Conservation (phyloP, 2,113 vertebrate species). For the Natator depressus region DNA sequence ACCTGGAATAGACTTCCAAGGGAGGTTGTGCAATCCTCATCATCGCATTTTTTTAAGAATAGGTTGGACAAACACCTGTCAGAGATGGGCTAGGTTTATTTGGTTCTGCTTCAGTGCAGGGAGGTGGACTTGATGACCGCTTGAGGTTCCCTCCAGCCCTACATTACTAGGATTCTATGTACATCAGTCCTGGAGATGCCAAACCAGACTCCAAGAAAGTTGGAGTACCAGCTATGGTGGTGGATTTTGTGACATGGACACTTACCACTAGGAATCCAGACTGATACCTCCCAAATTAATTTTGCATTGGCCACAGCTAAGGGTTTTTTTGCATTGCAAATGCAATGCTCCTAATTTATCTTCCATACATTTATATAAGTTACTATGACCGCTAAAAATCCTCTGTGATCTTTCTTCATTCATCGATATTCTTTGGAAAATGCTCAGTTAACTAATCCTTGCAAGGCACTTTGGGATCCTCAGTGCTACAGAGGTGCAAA, state of each 20-base stretch:
- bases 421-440: constrained; percentile 28
- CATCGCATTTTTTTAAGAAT: not conserved
- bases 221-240: not conserved
- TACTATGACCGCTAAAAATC: constrained; percentile 8
- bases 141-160: not conserved
- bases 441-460: constrained; percentile 26
- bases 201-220: not conserved
- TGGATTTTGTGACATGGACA: not conserved
- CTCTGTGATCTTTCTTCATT: constrained; percentile 42
- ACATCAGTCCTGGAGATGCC: not conserved
- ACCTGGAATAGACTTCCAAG: not conserved
- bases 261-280: not conserved
- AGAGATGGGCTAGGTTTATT: not conserved
- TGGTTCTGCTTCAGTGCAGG: not conserved
- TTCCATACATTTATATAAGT: constrained; percentile 6
- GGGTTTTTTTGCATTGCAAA: constrained; percentile 19
- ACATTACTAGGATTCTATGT: not conserved
- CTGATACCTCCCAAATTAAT: not conserved
- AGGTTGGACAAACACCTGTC: not conserved
- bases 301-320: not conserved
- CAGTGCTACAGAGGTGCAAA: constrained; percentile 19
- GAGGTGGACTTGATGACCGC: not conserved
- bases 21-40: not conserved
- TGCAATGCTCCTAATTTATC: constrained; percentile 8
- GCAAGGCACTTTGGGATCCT: not conserved